Evolutionary conservation across 1,140 invertebrate genomes (phyloP), one percentile per base, ranked within the genome.

Genomic region (Lordiphosa clarofinis): DNA sequence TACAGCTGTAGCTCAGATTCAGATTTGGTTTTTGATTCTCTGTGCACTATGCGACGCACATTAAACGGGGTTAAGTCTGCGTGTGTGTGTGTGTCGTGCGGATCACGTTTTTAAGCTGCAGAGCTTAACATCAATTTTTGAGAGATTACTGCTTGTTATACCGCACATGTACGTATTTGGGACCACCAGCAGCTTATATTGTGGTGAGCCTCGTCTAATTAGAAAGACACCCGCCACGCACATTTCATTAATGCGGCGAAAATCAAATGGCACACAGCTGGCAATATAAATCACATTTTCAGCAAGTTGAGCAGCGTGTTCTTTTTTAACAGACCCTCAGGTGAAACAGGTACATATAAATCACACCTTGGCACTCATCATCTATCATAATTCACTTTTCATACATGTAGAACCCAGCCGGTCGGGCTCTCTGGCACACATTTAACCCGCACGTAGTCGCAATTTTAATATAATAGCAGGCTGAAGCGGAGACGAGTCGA

Each of bases 361-460:
- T 33, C 46, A 53, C 40, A 13, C 39, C 47, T 37, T 31, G 1
- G 13, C 13, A 52, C 36, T 33, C 57, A 57, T 73, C 68, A 73
- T 78, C 78, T 65, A 76, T 84, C 78, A 82, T 78, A 82, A 73
- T 84, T 82, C 78, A 84, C 78, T 84, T 78, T 84, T 57, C 72
- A 65, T 57, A 61, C 40, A 46, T 11, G 38, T 44, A 43, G 11
- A 9, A 12, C 47, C 47, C 15, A 15, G 10, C 35, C 31, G 7
- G 31, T 13, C 53, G 9, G 21, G 15, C 19, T 40, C 54, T 56
- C 33, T 72, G 73, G 56, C 64, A 72, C 36, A 76, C 56, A 73
- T 84, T 84, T 84, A 82, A 78, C 68, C 78, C 68, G 60, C 78
- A 82, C 68, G 78, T 82, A 84, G 78, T 47, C 55, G 55, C 78